These are phyloP conservation scores for Parapristionchus giblindavisi DNA, from an alignment of 2,888 invertebrate genomes.

Conservation along the genomic window DNA sequence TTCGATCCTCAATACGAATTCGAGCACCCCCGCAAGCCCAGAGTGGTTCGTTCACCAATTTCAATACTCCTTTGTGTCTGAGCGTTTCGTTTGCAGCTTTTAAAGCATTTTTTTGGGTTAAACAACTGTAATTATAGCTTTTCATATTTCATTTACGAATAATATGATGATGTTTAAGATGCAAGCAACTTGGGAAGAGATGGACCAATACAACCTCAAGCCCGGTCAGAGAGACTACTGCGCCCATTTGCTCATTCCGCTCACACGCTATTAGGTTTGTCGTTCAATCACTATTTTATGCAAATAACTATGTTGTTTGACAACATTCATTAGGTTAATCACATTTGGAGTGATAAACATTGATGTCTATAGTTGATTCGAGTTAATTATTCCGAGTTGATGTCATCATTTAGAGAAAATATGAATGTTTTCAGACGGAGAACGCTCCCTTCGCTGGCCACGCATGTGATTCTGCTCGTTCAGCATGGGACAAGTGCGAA, in stretches of 20 bases:
- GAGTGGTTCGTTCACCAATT: conserved; percentile 47
- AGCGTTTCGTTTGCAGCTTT: no score
- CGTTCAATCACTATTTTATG: no score
- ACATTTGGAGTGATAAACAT: no score
- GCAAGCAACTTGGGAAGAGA: conserved; percentile 60
- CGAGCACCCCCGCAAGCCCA: conserved; percentile 53
- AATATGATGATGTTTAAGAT: conserved; percentile 39
- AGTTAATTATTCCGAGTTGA: no score
- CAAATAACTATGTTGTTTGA: no score
- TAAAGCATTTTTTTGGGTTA: no score
- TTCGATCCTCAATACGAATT: conserved; percentile 69
- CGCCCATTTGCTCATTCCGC: conserved; percentile 62
- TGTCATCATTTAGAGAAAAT: no score
- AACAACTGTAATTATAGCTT: no score
- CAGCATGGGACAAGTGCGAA: conserved; percentile 65
- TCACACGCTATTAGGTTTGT: conserved; percentile 64
- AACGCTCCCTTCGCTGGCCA: conserved; percentile 65
- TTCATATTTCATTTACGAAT: no score
- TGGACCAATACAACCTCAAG: conserved; percentile 62
- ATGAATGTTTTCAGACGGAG: conserved; percentile 52
- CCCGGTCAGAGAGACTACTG: conserved; percentile 67
- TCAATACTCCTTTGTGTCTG: no score
- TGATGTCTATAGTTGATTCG: no score
- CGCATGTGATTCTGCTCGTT: conserved; percentile 58
- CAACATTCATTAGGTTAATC: no score